Evolutionary conservation across 2,113 vertebrate genomes (phyloP).

Genomic region (Agelaius phoeniceus): DNA sequence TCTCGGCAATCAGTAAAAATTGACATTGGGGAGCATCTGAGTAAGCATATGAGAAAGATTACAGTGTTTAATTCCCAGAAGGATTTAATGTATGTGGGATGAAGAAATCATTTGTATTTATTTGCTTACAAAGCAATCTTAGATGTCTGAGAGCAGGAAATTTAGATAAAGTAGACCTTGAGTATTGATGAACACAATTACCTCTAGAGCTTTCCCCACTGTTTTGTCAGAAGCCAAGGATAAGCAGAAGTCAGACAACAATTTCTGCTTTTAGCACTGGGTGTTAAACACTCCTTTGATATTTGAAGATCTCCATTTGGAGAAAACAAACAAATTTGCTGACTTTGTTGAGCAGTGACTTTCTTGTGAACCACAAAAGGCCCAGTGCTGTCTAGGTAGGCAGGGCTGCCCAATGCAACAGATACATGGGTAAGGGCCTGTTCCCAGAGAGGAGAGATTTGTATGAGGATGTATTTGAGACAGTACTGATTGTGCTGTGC

Average conservation of each 20-base stretch:
- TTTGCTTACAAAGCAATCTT: conserved; percentile 5
- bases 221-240: background rate
- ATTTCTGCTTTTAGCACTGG: background rate
- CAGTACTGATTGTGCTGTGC: background rate
- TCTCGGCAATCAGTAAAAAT: background rate
- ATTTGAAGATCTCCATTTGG: background rate
- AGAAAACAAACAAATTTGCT: background rate
- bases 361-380: background rate
- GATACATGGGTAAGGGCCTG: background rate
- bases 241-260: background rate
- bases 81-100: background rate
- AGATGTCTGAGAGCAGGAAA: background rate
- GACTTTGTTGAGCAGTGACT: background rate
- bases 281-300: background rate
- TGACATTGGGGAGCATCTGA: background rate
- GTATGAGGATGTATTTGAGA: background rate
- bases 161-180: background rate
- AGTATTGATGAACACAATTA: background rate
- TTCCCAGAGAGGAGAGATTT: background rate
- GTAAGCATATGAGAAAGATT: background rate
- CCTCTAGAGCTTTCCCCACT: background rate
- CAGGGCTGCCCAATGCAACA: background rate
- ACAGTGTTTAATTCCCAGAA: background rate
- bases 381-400: background rate
- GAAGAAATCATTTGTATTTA: background rate